Evolutionary conservation across 2,888 invertebrate genomes (phyloP), one percentile per base, ranked within the genome.

Genomic region (Himalopsyche tibetana): DNA sequence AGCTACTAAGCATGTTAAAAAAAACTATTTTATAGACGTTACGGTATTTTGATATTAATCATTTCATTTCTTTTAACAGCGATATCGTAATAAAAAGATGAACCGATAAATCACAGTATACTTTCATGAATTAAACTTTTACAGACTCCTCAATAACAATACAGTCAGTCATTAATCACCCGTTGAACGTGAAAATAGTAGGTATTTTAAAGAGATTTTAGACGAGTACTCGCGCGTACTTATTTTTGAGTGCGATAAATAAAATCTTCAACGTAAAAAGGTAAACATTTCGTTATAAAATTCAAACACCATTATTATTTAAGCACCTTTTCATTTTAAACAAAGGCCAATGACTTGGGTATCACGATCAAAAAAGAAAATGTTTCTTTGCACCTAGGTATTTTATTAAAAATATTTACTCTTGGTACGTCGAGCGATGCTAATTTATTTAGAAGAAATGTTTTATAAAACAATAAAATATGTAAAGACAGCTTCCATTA

Each of bases 151-250:
- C 87, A 82, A 82, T 85, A 85, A 83, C 56, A 83, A 56, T 84
- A 63, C 80, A 55, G 51, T 55, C 63, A 55, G 82, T 82, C 87
- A 87, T 87, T 84, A 87, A 87, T 87, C 87, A 87, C 42, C 38
- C 74, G 74, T 74, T 74, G 28, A 74, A 74, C 74, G 74, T 74
- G 36, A 74, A 74, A 74, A 74, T 74, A 74, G 28, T 74, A 36
- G 36, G 74, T 74, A 74, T 74, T 74, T 74, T 74, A 74, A 74
- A 74, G 74, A 28, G 74, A 36, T 74, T 74, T 74, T 36, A 74
- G 74, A 38, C 28, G 36, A 63, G 28, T 28, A 74, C 74, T 74
- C 36, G 74, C 2, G 74, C 19, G 74, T 74, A 74, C 74, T 36
- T 36, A 74, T 74, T 74, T 36, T 38, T 36, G 74, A 74, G 74